Evolutionary conservation across 30 jellyfish, hydroid and myxozoan species (phyloP).

Genomic region (Cassiopea xamachana): DNA sequence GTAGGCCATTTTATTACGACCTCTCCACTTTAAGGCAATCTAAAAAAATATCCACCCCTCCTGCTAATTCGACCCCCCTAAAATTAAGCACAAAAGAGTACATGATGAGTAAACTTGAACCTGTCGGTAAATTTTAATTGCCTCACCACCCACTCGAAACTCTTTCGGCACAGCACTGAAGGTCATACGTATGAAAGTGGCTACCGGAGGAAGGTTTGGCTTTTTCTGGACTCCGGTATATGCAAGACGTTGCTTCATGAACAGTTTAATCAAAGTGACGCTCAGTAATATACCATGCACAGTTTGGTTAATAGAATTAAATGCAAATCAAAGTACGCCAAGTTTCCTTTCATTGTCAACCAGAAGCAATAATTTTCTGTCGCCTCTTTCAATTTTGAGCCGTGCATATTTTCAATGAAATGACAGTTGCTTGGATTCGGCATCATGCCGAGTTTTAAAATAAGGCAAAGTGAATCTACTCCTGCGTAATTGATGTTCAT

Average conservation of each 20-base stretch:
- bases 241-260: not conserved
- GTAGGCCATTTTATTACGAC: too few species aligned
- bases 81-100: too few species aligned
- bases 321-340: not conserved
- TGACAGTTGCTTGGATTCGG: not conserved
- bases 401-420: not conserved
- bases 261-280: not conserved
- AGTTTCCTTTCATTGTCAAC: not conserved
- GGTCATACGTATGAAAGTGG: too few species aligned
- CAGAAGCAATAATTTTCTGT: not conserved
- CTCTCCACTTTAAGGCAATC: too few species aligned
- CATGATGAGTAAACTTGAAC: too few species aligned
- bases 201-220: not conserved
- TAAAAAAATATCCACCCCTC: too few species aligned
- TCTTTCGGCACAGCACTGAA: too few species aligned
- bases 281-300: not conserved
- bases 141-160: too few species aligned
- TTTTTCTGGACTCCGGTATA: not conserved
- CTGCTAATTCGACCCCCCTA: too few species aligned
- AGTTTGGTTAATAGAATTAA: not conserved
- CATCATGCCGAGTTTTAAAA: not conserved
- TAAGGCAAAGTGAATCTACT: too few species aligned
- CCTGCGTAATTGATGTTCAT: too few species aligned
- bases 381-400: slow-evolving; percentile 21
- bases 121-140: too few species aligned